Evolutionary conservation across 1,140 invertebrate species (phyloP), one percentile per base, ranked within the genome.

Genomic region (Melitaea cinxia): DNA sequence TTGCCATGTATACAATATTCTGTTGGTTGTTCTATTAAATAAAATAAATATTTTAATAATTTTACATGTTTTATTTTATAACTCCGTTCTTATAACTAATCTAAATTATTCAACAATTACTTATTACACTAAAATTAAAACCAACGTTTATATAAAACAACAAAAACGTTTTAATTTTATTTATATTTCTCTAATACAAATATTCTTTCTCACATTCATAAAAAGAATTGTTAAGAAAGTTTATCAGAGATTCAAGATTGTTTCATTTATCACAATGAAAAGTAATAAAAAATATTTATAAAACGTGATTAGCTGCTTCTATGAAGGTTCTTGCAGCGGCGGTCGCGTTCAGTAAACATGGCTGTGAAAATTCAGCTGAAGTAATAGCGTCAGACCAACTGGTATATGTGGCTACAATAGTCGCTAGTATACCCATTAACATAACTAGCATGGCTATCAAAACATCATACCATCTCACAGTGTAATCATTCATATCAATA

Each of bases 291-390:
- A 23, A 7, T 10, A 6, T 47, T 19, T 47, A 47, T 12, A 47
- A 2, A n/a, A 47, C 15, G 60, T 50, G 47, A 54, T 45, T 55
- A 23, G 59, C 39, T 14, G 65, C 28, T 55, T 68, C 59, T n/a
- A 90, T 66, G 39, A 90, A 91, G 26, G 72, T 82, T 23, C 84
- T 72, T 0, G 88, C 85, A 0, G 91, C 90, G 17, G 79, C 78
- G 0, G 91, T 91, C 2, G 92, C 85, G 65, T 95, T 95, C 1
- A 93, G 72, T 30, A 95, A 92, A 83, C 94, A 95, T 17, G 94
- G 94, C 15, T 93, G 92, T 2, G 92, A 92, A 70, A 94, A 94
- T 49, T 91, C 91, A 0, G 93, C 93, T 33, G 91, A 94, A 30
- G 73, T 80, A 33, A 94, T 90, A 0, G 93, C 92, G 75, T 93